These are phyloP conservation scores for Pseudomyrmex gracilis DNA, from an alignment of 1,140 invertebrate species.

Conservation along the genomic window DNA sequence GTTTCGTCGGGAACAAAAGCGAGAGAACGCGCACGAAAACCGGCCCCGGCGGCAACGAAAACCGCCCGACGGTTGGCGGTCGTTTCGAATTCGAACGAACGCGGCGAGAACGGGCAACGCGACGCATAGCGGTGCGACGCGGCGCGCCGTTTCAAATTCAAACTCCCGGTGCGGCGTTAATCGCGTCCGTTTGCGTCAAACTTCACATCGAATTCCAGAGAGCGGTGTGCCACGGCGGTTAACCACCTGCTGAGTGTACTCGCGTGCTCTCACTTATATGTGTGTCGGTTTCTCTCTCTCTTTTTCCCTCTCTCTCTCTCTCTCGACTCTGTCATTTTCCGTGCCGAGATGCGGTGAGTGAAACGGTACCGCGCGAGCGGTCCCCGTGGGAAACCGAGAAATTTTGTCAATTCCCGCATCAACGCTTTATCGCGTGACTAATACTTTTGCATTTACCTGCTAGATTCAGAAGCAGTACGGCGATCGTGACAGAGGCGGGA, in stretches of 20 bases:
- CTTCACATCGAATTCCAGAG: constrained; percentile 52
- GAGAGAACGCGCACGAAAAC: neutral
- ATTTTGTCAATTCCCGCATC: constrained; percentile 13
- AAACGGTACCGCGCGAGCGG: constrained; percentile 58
- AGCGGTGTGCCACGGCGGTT: constrained; percentile 46
- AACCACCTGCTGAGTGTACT: constrained; percentile 73
- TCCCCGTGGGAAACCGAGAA: constrained; percentile 53
- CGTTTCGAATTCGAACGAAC: constrained; percentile 13
- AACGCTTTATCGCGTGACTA: neutral
- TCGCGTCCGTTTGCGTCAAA: neutral
- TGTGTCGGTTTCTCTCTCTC: constrained; percentile 12
- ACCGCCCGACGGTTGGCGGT: neutral
- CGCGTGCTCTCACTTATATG: constrained; percentile 51
- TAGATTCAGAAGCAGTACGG: constrained; percentile 74
- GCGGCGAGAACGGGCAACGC: too few relatives aligned
- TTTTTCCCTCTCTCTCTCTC: neutral
- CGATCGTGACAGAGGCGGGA: constrained; percentile 63
- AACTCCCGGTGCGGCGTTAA: neutral
- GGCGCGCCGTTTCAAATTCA: neutral
- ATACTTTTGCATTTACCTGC: constrained; percentile 75
- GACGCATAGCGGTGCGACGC: neutral
- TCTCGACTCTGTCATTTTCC: neutral
- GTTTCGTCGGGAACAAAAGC: constrained; percentile 8
- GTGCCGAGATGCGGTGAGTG: neutral
- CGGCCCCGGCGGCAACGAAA: neutral